Percentiles rank a stretch among this genome's conserved stretches.
Evolutionary conservation across 2,797 vertebrate genomes (phyloP).

Genomic region (Silurus lanzhouensis): DNA sequence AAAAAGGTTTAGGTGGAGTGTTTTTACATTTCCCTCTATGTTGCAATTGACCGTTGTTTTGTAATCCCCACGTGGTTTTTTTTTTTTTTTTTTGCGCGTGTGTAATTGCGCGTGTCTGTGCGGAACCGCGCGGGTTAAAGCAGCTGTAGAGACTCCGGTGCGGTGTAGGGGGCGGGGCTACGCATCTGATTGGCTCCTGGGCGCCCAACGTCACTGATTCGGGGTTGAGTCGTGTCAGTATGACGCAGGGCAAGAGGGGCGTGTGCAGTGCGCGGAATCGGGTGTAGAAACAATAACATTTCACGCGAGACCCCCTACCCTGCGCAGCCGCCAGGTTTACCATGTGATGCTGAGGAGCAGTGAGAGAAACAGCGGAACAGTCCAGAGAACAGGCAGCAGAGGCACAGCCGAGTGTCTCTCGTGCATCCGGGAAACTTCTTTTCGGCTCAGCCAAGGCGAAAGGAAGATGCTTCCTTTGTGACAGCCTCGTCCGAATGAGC

Average conservation of each 20-base stretch:
- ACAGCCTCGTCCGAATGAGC: slow-evolving; percentile 57
- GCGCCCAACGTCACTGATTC: slow-evolving; percentile 41
- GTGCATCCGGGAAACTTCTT: slow-evolving; percentile 42
- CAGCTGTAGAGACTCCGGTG: slow-evolving; percentile 23
- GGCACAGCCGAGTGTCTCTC: not conserved
- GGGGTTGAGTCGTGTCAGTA: slow-evolving; percentile 36
- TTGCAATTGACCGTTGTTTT: slow-evolving; percentile 14
- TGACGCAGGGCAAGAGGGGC: slow-evolving; percentile 65
- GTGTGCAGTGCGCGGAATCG: slow-evolving; percentile 71
- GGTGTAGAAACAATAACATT: slow-evolving; percentile 78
- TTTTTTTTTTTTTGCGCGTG: not conserved
- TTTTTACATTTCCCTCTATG: not conserved
- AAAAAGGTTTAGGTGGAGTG: too few relatives aligned
- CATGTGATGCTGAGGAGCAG: not conserved
- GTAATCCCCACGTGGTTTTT: not conserved
- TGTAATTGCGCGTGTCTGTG: not conserved
- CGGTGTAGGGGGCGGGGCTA: slow-evolving; percentile 38
- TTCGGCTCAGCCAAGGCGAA: slow-evolving; percentile 44
- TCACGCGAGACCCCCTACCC: slow-evolving; percentile 11
- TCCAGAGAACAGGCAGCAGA: not conserved
- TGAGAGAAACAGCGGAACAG: not conserved
- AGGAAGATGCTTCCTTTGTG: slow-evolving; percentile 64
- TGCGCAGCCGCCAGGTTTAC: slow-evolving; percentile 15
- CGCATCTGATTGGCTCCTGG: slow-evolving; percentile 44
- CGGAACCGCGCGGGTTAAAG: slow-evolving; percentile 48